A percentile compares a stretch with the other conserved stretches of the same genome.
Evolutionary conservation across 2,797 vertebrate genomes (phyloP).

Genomic region (Hemitrygon akajei): DNA sequence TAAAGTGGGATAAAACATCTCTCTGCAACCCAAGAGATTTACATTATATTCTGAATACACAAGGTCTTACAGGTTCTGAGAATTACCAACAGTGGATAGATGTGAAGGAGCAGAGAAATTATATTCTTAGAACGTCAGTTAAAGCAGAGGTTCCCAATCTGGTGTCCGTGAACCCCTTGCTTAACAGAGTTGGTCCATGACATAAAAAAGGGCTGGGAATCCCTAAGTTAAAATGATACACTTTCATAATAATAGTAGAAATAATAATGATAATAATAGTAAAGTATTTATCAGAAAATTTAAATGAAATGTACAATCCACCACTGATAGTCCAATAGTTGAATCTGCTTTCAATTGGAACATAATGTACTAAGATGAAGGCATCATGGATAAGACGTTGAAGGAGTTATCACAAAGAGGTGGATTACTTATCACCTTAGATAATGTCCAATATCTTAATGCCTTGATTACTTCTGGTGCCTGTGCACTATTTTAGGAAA

Average conservation of each 20-base stretch:
- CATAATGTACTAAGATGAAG: not conserved
- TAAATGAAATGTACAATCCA: not conserved
- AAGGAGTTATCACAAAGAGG: not conserved
- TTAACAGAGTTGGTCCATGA: no score
- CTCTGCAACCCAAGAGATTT: not conserved
- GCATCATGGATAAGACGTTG: not conserved
- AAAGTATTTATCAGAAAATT: not conserved
- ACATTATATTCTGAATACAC: not conserved
- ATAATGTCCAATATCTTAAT: not conserved
- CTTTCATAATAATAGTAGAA: not conserved
- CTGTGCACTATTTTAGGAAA: not conserved
- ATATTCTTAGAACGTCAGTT: not conserved
- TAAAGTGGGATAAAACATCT: slow-evolving; percentile 9
- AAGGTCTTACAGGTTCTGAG: not conserved
- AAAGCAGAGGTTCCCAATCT: not conserved
- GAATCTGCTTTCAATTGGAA: not conserved
- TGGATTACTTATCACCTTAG: not conserved
- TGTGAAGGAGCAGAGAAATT: not conserved
- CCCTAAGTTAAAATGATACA: not conserved
- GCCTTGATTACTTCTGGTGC: not conserved
- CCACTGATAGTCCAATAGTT: not conserved
- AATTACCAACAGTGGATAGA: not conserved
- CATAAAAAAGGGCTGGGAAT: no score
- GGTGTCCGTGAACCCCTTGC: no score
- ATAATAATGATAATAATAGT: not conserved